Evolutionary conservation across 1,140 invertebrate species (phyloP), one percentile per base, ranked within the genome.

Genomic region (Papilio aristodemus): DNA sequence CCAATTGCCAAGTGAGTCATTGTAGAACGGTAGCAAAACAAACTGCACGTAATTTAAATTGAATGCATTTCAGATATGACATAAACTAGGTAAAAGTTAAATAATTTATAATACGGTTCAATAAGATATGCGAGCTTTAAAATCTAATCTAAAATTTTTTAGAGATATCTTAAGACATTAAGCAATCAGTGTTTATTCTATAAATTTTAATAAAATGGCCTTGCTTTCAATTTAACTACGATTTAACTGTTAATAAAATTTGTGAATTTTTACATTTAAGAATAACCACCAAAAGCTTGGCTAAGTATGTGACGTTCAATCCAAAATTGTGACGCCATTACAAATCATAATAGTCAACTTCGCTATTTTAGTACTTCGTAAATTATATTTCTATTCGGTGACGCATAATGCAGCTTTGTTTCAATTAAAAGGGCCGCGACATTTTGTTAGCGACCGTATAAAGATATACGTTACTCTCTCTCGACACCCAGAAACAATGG

Each of bases 401-500:
- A n/a, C n/a, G 14, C 43, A 19, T 75, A 84, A 81, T 74, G 71
- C 78, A 71, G 75, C 67, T 82, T 81, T 83, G 78, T 81, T 69
- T 80, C 71, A 78, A 76, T 71, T 72, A 79, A 78, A 81, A 85
- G 73, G 75, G 75, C 77, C 77, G 79, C 80, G 73, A 72, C 58
- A 76, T 75, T 79, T 77, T 83, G 75, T 82, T 84, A 79, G 71
- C 73, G 71, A 73, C 76, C 75, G 81, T 79, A 85, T 84, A 69
- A 68, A 59, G 57, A 17, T 60, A 87, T 85, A 86, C 77, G 76
- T 89, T 84, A 81, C 79, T 80, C 73, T 85, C 83, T 80, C 77
- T 77, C 79, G 70, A 89, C 88, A 83, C 88, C 82, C 81, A 85
- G 81, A 89, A 85, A 89, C 87, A 88, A 89, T 84, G 71, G 79